Base-by-base conservation (phyloP, 92 coral and sea anemone genomes). In the Paramuricea clavata region DNA sequence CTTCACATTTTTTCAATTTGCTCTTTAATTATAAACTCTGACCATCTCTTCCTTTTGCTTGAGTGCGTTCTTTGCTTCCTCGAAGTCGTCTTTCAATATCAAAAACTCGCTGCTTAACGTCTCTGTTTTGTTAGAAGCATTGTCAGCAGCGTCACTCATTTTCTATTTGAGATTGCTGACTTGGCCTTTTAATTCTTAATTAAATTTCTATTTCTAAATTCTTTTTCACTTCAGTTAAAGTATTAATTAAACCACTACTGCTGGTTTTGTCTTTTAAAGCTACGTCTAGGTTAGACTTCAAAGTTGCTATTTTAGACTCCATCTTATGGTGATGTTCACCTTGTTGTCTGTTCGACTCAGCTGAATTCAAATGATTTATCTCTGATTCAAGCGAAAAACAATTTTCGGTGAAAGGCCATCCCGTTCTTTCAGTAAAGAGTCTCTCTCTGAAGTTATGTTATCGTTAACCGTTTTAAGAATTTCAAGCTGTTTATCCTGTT, bases 1-100 rank as follows among this genome's bases (percentile, higher is more conserved):
- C 39, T 76, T 15, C 82, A 43, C 67, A 49, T 76, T 54, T 52
- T 76, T 0, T 76, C 82, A 49, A 76, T 30, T 36, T 93, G 93
- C 27, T 83, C 88, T 39, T 83, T 95, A n/a, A n/a, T n/a, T n/a
- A 75, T 88, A 94, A 34, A 77, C 87, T 17, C 54, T 69, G 0
- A 93, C 86, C 72, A 94, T 95, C 3, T 90, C 94, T 6, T 88
- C 86, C 44, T 88, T 91, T n/a, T 87, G 82, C 60, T 92, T 88
- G 68, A 89, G 68, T 22, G 77, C 49, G 19, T 64, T 69, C 32
- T 77, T 86, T 1, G 61, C 86, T 15, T 36, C 71, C 69, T 87
- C 86, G 49, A 94, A 76, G 49, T 88, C 92, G 13, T 71, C 77
- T 68, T 89, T 83, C 42, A 89, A 69, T 19, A 30, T 23, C 69